phyloP scores from a whole-genome alignment of 2,888 invertebrate species.

The Imbricaverruca yamaguchii region DNA sequence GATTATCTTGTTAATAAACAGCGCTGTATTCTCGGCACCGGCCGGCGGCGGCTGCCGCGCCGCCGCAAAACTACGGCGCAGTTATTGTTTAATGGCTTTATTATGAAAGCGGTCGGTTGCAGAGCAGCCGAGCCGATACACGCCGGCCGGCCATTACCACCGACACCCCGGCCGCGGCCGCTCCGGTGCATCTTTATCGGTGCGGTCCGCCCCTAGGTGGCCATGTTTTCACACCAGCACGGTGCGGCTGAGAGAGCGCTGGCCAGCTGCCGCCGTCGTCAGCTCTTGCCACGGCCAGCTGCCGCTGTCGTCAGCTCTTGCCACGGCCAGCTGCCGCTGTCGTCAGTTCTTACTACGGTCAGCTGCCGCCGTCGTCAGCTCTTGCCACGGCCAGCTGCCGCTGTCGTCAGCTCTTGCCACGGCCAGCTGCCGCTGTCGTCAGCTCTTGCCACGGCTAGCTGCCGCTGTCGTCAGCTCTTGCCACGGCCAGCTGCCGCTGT shows the following conservation, averaged over 20 bases:
- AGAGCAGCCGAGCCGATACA: neutral
- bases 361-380: no score
- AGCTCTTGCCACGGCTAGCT: no score
- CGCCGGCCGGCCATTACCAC: neutral
- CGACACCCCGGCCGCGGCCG: neutral
- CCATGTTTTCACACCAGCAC: neutral
- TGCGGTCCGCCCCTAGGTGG: neutral
- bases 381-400: no score
- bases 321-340: no score
- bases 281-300: no score
- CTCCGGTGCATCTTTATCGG: neutral
- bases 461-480: no score
- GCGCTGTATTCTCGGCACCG: neutral
- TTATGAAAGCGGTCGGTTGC: neutral
- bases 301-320: no score
- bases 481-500: no score
- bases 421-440: no score
- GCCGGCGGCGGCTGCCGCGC: neutral
- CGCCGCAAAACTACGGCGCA: neutral
- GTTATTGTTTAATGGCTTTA: neutral
- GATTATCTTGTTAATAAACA: constrained; percentile 2
- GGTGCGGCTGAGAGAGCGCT: neutral
- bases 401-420: no score
- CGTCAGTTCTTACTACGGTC: no score
- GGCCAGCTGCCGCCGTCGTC: neutral